Evolutionary conservation across 1,140 invertebrate genomes (phyloP).

Genomic region (Atta colombica): DNA sequence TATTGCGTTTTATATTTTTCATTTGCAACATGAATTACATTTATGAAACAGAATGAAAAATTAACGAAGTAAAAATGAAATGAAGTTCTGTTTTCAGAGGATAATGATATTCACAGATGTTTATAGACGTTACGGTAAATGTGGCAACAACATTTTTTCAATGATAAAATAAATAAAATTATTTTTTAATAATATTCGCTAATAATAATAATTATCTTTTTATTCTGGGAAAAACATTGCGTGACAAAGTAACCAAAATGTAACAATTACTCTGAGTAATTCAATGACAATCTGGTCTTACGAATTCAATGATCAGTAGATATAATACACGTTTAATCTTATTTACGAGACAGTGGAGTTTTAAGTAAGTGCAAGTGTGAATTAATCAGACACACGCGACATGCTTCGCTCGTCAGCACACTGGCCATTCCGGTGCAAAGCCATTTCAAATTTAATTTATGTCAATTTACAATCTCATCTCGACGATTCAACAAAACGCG

Average conservation of each 20-base stretch:
- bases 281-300: neutral
- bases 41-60: neutral
- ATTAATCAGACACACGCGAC: slow-evolving; percentile 16
- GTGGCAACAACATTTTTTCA: neutral
- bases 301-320: neutral
- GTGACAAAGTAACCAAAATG: neutral
- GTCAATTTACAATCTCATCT: slow-evolving; percentile 76
- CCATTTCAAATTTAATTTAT: slow-evolving; percentile 76
- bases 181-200: neutral
- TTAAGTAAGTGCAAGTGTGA: neutral
- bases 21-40: neutral
- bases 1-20: neutral
- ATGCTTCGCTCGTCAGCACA: neutral
- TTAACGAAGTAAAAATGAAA: slow-evolving; percentile 40
- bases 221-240: neutral
- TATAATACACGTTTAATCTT: slow-evolving; percentile 8
- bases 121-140: slow-evolving; percentile 17
- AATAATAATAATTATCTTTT: neutral
- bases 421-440: no score
- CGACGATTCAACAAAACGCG: slow-evolving; percentile 72
- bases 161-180: neutral
- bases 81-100: slow-evolving; percentile 15
- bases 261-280: neutral
- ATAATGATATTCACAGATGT: slow-evolving; percentile 8
- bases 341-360: neutral